Conservation (phyloP, 1,140 invertebrate genomes). For the Drosophila mojavensis region DNA sequence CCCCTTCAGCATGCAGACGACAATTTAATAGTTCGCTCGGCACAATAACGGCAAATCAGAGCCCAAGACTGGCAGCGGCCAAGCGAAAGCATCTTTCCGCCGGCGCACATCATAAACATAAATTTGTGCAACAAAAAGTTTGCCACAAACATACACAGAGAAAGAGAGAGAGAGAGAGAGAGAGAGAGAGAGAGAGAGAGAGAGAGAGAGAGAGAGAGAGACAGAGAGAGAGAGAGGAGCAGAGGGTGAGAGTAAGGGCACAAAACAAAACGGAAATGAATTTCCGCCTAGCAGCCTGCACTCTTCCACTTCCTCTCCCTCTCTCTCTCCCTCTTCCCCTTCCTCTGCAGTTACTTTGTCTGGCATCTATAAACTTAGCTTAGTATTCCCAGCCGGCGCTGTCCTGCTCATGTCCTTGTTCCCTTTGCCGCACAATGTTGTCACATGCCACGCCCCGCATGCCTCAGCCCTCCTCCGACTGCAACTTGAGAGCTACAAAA, state of each 20-base stretch:
- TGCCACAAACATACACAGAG: constrained; percentile 31
- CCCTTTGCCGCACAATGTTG: constrained; percentile 66
- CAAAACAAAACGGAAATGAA: constrained; percentile 77
- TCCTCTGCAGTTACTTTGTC: constrained; percentile 57
- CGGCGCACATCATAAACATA: constrained; percentile 78
- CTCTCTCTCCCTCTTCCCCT: not conserved
- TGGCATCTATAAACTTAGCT: constrained; percentile 73
- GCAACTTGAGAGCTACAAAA: constrained; percentile 70
- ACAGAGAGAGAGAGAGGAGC: not conserved
- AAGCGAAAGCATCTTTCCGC: constrained; percentile 71
- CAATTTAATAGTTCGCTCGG: constrained; percentile 65
- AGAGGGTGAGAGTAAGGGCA: not conserved
- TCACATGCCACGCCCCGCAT: not conserved
- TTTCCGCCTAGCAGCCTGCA: constrained; percentile 66
- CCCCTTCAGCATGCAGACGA: constrained; percentile 8
- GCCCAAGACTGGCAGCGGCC: constrained; percentile 56
- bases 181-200: not conserved
- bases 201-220: constrained; percentile 33
- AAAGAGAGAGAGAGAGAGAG: constrained; percentile 4
- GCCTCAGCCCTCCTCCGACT: constrained; percentile 13
- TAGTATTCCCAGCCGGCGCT: constrained; percentile 64
- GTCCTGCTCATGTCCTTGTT: constrained; percentile 53
- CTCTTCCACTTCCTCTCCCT: not conserved
- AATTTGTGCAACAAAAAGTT: constrained; percentile 58
- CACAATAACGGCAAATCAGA: constrained; percentile 77